These are phyloP conservation scores for Amphiprion percula DNA, from an alignment of 2,113 vertebrate species.

Conservation along the genomic window DNA sequence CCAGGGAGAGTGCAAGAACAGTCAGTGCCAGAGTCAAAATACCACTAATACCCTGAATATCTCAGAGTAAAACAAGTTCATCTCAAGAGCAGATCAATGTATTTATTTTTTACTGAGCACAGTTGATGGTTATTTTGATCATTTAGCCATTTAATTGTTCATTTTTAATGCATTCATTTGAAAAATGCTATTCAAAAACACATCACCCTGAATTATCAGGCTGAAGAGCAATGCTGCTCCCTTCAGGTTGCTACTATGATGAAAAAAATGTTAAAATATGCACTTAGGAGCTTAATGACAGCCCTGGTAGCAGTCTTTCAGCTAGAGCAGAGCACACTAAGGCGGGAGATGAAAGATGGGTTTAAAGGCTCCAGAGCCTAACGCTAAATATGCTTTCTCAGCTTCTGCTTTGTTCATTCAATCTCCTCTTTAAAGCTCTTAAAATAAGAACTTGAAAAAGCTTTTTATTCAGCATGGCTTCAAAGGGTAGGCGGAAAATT, in stretches of 20 bases:
- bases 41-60: not conserved
- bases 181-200: constrained; percentile 3
- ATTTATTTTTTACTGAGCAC: not conserved
- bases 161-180: not conserved
- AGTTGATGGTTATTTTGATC: not conserved
- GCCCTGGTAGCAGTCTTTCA: constrained; percentile 49
- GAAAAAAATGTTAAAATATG: constrained; percentile 57
- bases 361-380: constrained; percentile 66
- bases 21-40: constrained; percentile 32
- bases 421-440: constrained; percentile 67
- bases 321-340: constrained; percentile 41
- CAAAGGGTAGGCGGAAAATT: constrained; percentile 44
- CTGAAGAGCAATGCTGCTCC: constrained; percentile 19
- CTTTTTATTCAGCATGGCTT: constrained; percentile 54
- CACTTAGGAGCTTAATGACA: constrained; percentile 66
- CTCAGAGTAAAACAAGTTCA: not conserved
- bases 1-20: constrained; percentile 40
- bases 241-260: constrained; percentile 30
- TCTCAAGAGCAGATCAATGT: constrained; percentile 13
- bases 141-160: not conserved
- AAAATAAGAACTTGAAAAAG: constrained; percentile 64
- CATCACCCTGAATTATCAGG: constrained; percentile 9
- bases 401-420: constrained; percentile 71
- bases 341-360: constrained; percentile 64
- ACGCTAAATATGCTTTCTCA: constrained; percentile 68